Base-by-base conservation (phyloP, 2,113 vertebrate species). In the Buteo buteo region DNA sequence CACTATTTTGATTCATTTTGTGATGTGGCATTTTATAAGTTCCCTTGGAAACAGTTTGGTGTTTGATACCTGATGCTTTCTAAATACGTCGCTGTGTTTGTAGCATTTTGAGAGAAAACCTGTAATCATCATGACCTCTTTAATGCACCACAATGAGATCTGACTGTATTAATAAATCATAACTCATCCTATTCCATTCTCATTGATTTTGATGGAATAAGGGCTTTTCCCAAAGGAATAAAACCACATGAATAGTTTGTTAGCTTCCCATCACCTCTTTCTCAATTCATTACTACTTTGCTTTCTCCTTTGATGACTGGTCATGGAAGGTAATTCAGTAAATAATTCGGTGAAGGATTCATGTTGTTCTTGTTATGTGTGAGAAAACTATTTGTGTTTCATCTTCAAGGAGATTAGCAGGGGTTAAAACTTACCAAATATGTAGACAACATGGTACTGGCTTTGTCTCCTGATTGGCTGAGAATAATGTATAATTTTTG, bases 141-240 rank as follows among this genome's bases (percentile, higher is more conserved):
- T 94, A 77, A 85, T 62, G 55, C 55, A 72, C 50, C 67, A 52
- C 94, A 88, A 80, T 90, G 91, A 94, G 92, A 93, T 73, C 93
- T 96, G 95, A 93, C 95, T 92, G 84, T 96, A 94, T 67, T 84
- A 93, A 94, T 97, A 97, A 93, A 96, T 96, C 96, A 95, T 90
- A 94, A 77, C 74, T 93, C 86, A 95, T 96, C 50, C 45, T 73
- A 70, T 90, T 94, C 89, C 66, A 55, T 86, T 97, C 84, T 87
- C 67, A 95, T 94, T 90, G 82, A 96, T 96, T 95, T 92, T 50
- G 55, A 78, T 71, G 59, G 71, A 91, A 96, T 77, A 88, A 90
- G 62, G 32, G 47, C 76, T 94, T 93, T 77, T 50, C 89, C 84
- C 86, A 90, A 66, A 93, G 84, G 95, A 94, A 97, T 94, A 86